Percentiles rank a stretch among this genome's conserved stretches.
phyloP scores from a whole-genome alignment of 2,888 invertebrate genomes.

The Synanthedon vespiformis region DNA sequence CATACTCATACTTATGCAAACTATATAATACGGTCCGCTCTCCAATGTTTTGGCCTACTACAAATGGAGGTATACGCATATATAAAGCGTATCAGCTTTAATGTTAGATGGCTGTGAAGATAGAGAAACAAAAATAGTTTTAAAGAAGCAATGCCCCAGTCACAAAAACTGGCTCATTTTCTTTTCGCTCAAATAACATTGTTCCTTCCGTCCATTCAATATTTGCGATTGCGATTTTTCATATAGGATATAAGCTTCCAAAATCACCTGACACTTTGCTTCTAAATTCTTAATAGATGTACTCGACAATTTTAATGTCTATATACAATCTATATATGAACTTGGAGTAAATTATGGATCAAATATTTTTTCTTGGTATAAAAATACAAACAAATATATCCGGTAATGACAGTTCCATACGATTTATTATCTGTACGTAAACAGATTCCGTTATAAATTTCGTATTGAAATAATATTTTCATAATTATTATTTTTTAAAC shows the following conservation, averaged over 20 bases:
- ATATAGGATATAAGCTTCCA: slow-evolving; percentile 52
- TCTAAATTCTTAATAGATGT: slow-evolving; percentile 2
- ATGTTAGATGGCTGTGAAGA: slow-evolving; percentile 35
- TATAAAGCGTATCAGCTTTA: slow-evolving; percentile 23
- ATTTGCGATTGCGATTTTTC: slow-evolving; percentile 47
- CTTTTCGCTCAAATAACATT: slow-evolving; percentile 47
- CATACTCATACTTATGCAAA: too few relatives aligned
- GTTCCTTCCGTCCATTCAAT: slow-evolving; percentile 62
- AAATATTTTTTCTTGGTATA: too few relatives aligned
- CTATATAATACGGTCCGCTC: not conserved
- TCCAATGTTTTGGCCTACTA: slow-evolving; percentile 15
- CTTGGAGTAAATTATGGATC: too few relatives aligned
- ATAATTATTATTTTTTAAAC: too few relatives aligned
- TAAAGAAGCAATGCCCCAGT: slow-evolving; percentile 29
- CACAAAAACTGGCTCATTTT: slow-evolving; percentile 14
- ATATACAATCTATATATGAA: too few relatives aligned
- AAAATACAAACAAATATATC: too few relatives aligned
- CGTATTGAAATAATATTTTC: too few relatives aligned
- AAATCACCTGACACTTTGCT: slow-evolving; percentile 10
- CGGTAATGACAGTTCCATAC: too few relatives aligned
- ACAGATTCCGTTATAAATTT: too few relatives aligned
- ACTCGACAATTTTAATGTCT: not conserved
- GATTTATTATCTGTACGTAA: too few relatives aligned
- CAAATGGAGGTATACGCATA: slow-evolving; percentile 17
- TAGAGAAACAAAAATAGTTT: slow-evolving; percentile 12